Base-by-base conservation (phyloP, 1,140 invertebrate species). In the Drosophila elegans region DNA sequence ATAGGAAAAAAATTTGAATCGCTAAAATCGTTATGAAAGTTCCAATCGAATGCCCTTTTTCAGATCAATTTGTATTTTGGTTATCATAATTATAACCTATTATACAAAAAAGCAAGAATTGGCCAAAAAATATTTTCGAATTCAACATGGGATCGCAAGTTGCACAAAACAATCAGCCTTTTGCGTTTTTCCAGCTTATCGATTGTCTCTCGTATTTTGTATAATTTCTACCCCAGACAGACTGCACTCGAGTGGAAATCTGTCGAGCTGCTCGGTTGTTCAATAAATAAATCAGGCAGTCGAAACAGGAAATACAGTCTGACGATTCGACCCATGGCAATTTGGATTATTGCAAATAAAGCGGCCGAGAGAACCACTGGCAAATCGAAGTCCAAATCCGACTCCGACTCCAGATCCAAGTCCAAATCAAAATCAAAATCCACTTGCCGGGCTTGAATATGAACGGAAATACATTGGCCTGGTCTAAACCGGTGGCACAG, bases 311-410 rank as follows among this genome's bases (percentile, higher is more conserved):
- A 74, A 74, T 77, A 89, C 63, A 74, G 84, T 74, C 88, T 74
- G 67, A 59, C 68, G 82, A 74, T 68, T 61, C 57, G 62, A 60
- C 63, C 38, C 75, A 68, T 76, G 63, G 62, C 74, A 75, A 83
- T 88, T 88, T 80, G 72, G 72, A 83, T 88, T 83, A 88, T 83
- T 80, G 83, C 57, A 88, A 88, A 88, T 77, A 64, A 79, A 68
- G 39, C 25, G 32, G n/a, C 3, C 4, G 48, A 9, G 48, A 6
- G 16, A 5, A 38, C 3, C 7, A 16, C 38, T 0, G 27, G 9
- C 34, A 79, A 79, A 79, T 75, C 59, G 66, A 73, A 73, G 34
- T 78, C 66, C 51, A 75, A 42, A 64, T 75, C 60, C 55, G 64
- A 78, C 16, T 52, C 13, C 29, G 29, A 32, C 29, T 57, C 52